Base-by-base conservation (phyloP, 2,888 invertebrate genomes). In the Pristionchus arcanus region DNA sequence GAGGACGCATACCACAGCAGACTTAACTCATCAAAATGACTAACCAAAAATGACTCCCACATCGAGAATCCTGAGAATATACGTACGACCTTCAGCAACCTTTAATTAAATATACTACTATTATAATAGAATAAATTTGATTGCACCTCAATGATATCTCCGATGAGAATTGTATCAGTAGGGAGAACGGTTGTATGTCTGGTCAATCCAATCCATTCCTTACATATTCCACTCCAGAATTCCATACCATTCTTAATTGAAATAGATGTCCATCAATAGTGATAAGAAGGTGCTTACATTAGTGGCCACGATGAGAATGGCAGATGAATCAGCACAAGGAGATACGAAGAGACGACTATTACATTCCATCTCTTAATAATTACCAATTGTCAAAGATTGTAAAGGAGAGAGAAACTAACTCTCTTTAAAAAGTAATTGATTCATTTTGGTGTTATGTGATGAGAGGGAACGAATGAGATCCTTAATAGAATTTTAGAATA, bases 31-130 rank as follows among this genome's bases (percentile, higher is more conserved):
- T 68, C 9, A 74, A 1, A 15, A n/a, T 25, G 21, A 77, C 77
- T 42, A 21, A 77, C 77, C 84, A 31, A 84, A 84, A 31, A 84
- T 53, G 16, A 84, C 84, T 55, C 55, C 84, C 15, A 84, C 84
- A 59, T 84, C 84, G 55, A 84, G 53, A 55, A 84, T 84, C 31
- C 84, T 53, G 11, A 84, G 28, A 11, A 84, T 42, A 7, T 49
- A 25, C 5, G 42, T 42, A 2, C 77, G 37, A 25, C 77, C 25
- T 2, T 31, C n/a, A 16, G 34, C 19, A 13, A 34, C 31, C 77
- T 77, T 3, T 2, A 74, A 68, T 68, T 49, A 11, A n/a, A 68
- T 68, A 28, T 25, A 68, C 28, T 49, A 49, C 11, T 15, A 28
- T 5, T 7, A 2, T 15, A n/a, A 31, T 28, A n/a, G 31, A 16